Evolutionary conservation across 2,113 vertebrate species (phyloP), one percentile per base, ranked within the genome.

Genomic region (Geothlypis trichas): DNA sequence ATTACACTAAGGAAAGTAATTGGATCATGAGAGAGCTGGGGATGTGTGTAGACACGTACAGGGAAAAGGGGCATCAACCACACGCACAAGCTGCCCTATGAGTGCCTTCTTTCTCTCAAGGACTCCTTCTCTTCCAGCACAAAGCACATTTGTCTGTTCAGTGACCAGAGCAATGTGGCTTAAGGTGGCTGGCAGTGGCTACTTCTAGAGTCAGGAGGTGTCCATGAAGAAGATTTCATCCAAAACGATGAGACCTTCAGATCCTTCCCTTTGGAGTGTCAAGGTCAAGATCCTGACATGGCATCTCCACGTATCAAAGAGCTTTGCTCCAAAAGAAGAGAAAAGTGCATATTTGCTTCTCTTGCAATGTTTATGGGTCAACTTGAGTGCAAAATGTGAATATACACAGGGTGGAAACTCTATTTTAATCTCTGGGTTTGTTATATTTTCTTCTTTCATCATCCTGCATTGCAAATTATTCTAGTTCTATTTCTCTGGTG

Each of bases 371-470:
- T 94, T 81, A 77, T 78, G 77, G 93, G 52, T 92, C 94, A 92
- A 59, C 65, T 90, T 77, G 67, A 89, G 83, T 49, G 47, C 46
- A 91, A 93, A 77, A 93, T 59, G 77, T 0, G 41, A 96, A 92
- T 89, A 75, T 51, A 94, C 31, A 15, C 52, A 85, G 67, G 46
- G 87, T 93, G 68, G 54, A 95, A 94, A 94, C 54, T 59, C 87
- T 97, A 42, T 97, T 97, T 95, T 93, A 96, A 94, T 98, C 84
- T 95, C 91, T 44, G 33, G 31, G 65, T 82, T 77, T 94, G 79
- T 84, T 96, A 52, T 84, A 84, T 97, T 98, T 98, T 96, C 95
- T 97, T 97, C 98, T 97, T 96, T 97, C 95, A 97, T 97, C 95
- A 96, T 86, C 77, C 52, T 66, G 84, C 63, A 78, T 73, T 94